Base-by-base conservation (phyloP, 2,888 invertebrate species). In the Yponomeuta cagnagella region DNA sequence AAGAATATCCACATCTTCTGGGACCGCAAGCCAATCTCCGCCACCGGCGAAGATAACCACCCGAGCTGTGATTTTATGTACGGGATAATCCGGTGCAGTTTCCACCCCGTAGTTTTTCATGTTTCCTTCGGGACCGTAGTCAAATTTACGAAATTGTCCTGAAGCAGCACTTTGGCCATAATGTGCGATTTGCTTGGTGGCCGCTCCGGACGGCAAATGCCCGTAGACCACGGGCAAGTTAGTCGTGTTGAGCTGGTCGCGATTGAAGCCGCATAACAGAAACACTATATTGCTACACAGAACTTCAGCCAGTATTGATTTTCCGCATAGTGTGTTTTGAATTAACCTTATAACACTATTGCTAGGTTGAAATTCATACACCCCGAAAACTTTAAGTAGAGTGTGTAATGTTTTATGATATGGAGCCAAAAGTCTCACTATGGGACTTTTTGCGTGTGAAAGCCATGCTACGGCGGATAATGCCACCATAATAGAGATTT, bases 21-120 rank as follows among this genome's bases (percentile, higher is more conserved):
- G 79, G 37, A 92, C 83, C 2, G 95, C 94, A 6, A 96, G 77
- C 90, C 93, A 93, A 81, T 97, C 97, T 71, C 94, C 94, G 70
- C 77, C 70, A 2, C 82, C 87, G 72, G 80, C 80, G 64, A 91
- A 79, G n/a, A 93, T 74, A 0, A 88, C 79, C 2, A 90, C 79
- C 1, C 92, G 88, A 1, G 90, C 83, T 2, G 82, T 80, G n/a
- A 90, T 77, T 48, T 74, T 75, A 2, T 85, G 81, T 1, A 92
- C 71, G 63, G 91, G 81, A 74, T 92, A 93, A 52, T 78, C 75
- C 10, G 90, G 89, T 30, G 91, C 83, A 2, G 73, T 79, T 0
- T 74, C 48, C 37, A 76, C 75, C 0, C 88, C 87, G 72, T 93
- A 93, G 58, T 80, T 80, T 71, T 77, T 75, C 2, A 87, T 71